phyloP scores from a whole-genome alignment of 2,888 invertebrate genomes.

The Tipula helvola region DNA sequence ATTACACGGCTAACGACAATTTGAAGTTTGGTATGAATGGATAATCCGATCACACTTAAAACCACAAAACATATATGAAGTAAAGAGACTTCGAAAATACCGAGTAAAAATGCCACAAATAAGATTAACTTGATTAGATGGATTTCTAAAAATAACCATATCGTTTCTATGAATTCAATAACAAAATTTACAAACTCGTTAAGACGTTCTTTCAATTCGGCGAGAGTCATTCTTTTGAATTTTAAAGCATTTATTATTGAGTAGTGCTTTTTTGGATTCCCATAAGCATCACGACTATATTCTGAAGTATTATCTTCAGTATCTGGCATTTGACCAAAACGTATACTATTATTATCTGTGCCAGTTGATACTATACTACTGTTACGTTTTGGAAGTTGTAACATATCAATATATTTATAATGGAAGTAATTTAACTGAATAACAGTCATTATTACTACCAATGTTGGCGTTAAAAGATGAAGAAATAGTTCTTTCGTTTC shows the following conservation, averaged over 20 bases:
- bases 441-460: conserved; percentile 92
- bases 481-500: conserved; percentile 81
- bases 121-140: conserved; percentile 86
- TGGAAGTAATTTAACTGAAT: conserved; percentile 98
- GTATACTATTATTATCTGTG: not conserved
- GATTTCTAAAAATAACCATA: conserved; percentile 79
- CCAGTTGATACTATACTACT: not conserved
- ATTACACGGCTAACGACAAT: conserved; percentile 59
- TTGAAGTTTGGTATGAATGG: conserved; percentile 55
- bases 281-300: not conserved
- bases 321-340: not conserved
- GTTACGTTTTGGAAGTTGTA: conserved; percentile 44
- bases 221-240: not conserved
- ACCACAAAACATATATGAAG: conserved; percentile 73
- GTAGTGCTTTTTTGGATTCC: not conserved
- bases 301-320: not conserved
- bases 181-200: conserved; percentile 15
- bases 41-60: conserved; percentile 59
- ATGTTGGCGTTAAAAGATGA: conserved; percentile 84
- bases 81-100: conserved; percentile 71
- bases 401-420: conserved; percentile 73
- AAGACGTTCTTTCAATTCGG: not conserved
- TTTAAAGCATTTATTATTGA: not conserved
- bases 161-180: conserved; percentile 41
- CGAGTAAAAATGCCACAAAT: conserved; percentile 63